These are phyloP conservation scores for Novumbra hubbsi DNA, from an alignment of 2,797 vertebrate species.

Conservation along the genomic window DNA sequence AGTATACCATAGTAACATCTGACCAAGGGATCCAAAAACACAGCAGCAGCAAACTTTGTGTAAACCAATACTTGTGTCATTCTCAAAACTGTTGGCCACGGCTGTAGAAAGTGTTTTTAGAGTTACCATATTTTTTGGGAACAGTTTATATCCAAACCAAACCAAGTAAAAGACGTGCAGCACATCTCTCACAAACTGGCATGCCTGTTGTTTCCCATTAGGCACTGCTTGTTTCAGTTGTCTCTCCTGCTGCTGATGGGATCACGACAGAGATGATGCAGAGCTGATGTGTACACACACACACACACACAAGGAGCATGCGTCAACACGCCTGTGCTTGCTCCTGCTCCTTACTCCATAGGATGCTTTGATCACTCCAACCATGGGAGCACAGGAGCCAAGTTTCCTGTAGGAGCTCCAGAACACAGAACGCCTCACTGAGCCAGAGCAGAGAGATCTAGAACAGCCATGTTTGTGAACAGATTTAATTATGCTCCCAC, in stretches of 20 bases:
- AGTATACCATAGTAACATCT: too few species aligned
- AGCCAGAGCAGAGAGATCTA: background rate
- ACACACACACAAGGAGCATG: background rate
- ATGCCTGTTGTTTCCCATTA: conserved; percentile 22
- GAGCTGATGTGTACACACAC: background rate
- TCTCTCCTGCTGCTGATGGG: conserved; percentile 36
- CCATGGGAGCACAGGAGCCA: background rate
- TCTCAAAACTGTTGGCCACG: too few species aligned
- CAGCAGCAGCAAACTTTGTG: too few species aligned
- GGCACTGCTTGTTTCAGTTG: conserved; percentile 51
- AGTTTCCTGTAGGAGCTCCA: background rate
- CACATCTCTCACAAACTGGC: background rate
- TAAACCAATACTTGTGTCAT: too few species aligned
- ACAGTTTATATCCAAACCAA: too few species aligned
- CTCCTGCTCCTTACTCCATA: background rate
- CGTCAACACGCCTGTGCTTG: background rate
- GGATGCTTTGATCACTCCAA: background rate
- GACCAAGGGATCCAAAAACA: too few species aligned
- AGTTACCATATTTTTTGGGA: too few species aligned
- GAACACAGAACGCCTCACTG: background rate
- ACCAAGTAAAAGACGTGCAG: too few species aligned
- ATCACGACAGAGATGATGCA: conserved; percentile 39
- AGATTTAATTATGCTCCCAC: background rate
- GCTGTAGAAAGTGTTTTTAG: too few species aligned
- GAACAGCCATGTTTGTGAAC: background rate